Evolutionary conservation across 1,140 invertebrate genomes (phyloP), one percentile per base, ranked within the genome.

Genomic region (Drosophila sp.): DNA sequence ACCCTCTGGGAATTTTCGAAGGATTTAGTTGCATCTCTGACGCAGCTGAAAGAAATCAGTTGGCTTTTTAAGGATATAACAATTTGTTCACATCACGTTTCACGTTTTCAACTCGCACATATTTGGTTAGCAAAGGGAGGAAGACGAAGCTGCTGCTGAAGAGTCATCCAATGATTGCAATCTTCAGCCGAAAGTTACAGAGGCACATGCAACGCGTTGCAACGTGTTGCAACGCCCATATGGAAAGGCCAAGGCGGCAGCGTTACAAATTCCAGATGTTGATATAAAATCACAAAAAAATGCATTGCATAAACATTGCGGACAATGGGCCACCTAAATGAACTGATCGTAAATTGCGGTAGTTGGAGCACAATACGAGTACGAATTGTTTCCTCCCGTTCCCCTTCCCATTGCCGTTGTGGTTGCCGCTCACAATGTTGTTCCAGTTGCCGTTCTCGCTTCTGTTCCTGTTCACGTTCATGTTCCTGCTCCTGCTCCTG

Each of bases 301-400:
- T 80, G 72, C 77, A 83, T 84, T 80, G 81, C 81, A 84, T 86
- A 84, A 84, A 84, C 80, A 77, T 75, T 59, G 73, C 73, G 81
- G 74, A 84, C 80, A 84, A 86, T 84, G 80, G 80, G 73, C 81
- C 78, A 86, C 81, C 81, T 86, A 86, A 86, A 81, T 86, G 81
- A 76, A 80, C 77, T 53, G 80, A 73, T 84, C 80, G 81, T 84
- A 84, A 84, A 84, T 84, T 63, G 73, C 61, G 69, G 78, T 78
- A 86, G 81, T 86, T 84, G 80, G 56, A 45, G 51, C 43, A 53
- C 63, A 72, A 59, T 59, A 64, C 63, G 29, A 54, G 16, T 16
- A 18, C 48, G 16, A 82, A 81, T 75, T 66, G 40, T 64, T 38
- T 16, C 21, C 29, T 51, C 45, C 34, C 57, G 25, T 67, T 59